Evolutionary conservation across 2,888 invertebrate species (phyloP).

Genomic region (Aphodius sticticus): DNA sequence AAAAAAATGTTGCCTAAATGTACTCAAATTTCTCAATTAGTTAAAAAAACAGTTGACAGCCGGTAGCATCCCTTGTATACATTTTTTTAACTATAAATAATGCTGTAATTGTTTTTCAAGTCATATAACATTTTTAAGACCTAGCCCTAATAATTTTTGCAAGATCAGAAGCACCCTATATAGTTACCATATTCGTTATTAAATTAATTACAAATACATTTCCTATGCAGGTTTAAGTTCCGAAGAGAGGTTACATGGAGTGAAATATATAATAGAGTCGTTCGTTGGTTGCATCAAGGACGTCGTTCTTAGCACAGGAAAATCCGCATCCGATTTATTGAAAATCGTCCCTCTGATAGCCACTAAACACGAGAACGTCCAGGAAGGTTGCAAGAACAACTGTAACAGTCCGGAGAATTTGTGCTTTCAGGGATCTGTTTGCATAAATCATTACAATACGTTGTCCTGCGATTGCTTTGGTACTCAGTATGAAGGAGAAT

Average conservation of each 20-base stretch:
- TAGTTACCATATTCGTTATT: not conserved
- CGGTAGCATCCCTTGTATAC: too few species aligned
- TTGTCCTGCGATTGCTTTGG: constrained; percentile 94
- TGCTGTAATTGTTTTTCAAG: too few species aligned
- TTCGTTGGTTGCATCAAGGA: constrained; percentile 92
- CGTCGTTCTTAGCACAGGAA: constrained; percentile 85
- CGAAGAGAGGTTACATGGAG: constrained; percentile 87
- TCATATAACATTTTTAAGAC: too few species aligned
- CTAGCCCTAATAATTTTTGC: too few species aligned
- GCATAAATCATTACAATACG: constrained; percentile 91
- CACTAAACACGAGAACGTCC: constrained; percentile 88
- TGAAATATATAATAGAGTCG: constrained; percentile 91
- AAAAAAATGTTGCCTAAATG: too few species aligned
- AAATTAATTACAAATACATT: not conserved
- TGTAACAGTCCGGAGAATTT: constrained; percentile 83
- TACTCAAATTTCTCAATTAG: too few species aligned
- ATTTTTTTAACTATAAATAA: too few species aligned
- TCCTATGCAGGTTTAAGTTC: constrained; percentile 78
- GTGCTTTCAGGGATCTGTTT: constrained; percentile 87
- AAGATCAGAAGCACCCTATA: too few species aligned
- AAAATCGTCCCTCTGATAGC: constrained; percentile 86
- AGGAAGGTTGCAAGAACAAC: constrained; percentile 87
- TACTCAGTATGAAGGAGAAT: constrained; percentile 89
- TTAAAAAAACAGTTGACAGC: too few species aligned
- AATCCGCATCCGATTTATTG: constrained; percentile 82